Base-by-base conservation (phyloP, 2,888 invertebrate genomes). In the Monochamus alternatus region DNA sequence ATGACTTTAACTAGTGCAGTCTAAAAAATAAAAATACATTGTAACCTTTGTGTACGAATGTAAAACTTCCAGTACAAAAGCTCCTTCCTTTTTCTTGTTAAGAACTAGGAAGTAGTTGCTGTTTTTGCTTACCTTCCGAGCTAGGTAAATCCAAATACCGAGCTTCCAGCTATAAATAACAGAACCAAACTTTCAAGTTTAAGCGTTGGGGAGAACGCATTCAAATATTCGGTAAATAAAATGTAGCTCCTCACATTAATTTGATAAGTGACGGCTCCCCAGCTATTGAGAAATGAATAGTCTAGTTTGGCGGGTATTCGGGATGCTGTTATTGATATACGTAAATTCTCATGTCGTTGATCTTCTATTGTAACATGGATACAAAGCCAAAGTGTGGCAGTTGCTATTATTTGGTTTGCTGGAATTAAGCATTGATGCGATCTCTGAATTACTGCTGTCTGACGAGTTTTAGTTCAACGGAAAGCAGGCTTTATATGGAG, bases 301-400 rank as follows among this genome's bases (percentile, higher is more conserved):
- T 68, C 72, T 71, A 55, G 73, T 73, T 72, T 69, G 73, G 72
- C 67, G 65, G 47, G 55, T 62, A 63, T 73, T 73, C 55, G 62
- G 73, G 60, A 47, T 66, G 67, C 73, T 59, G 74, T 80, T 80
- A 78, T 78, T 78, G 78, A 77, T 77, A 77, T 78, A 73, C 75
- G 73, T 65, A 73, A 80, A 80, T 78, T 80, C 78, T 76, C 76
- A 63, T 71, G 77, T 64, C 77, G 69, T 70, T 62, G 69, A 75
- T 76, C 65, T 64, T 73, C 78, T 51, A 74, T 75, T 74, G 74
- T 79, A 78, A 79, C 79, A 79, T 74, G 79, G 79, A 75, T 76
- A 71, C 69, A 74, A 74, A 77, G 74, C 73, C 73, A 55, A 59
- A 72, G 65, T 67, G 73, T 75, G 74, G 75, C 75, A 75, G 73